Evolutionary conservation across 23 tunicate genomes (phyloP).

Genomic region (Halocynthia roretzi): DNA sequence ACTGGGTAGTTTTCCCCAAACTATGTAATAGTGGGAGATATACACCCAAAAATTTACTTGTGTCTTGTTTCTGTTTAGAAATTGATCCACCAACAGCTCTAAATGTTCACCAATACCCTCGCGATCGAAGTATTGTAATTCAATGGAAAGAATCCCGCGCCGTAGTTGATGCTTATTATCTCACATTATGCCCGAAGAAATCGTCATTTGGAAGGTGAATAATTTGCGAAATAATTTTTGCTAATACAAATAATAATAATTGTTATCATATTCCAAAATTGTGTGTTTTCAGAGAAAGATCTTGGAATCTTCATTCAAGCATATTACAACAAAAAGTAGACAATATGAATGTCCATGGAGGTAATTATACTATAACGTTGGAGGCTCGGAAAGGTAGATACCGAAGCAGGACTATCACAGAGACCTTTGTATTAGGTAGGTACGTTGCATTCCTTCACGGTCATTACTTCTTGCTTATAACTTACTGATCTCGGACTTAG

Average conservation of each 20-base stretch:
- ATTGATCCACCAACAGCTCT: conserved; percentile 24
- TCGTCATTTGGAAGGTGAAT: no score
- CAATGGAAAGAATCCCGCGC: conserved; percentile 32
- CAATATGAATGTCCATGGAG: background rate
- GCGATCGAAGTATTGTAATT: conserved; percentile 15
- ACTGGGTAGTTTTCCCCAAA: no score
- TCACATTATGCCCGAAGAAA: conserved; percentile 12
- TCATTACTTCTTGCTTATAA: no score
- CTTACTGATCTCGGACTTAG: no score
- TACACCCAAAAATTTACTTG: background rate
- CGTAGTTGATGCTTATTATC: conserved; percentile 14
- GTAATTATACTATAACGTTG: conserved; percentile 16
- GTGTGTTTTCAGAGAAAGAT: background rate
- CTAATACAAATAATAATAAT: no score
- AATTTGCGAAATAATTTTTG: no score
- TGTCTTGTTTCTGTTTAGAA: conserved; percentile 10
- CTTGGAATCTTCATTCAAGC: background rate
- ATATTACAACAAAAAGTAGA: background rate
- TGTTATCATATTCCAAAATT: no score
- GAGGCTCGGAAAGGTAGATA: conserved; percentile 24
- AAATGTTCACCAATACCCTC: conserved; percentile 28
- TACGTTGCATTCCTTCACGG: background rate
- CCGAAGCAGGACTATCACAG: conserved; percentile 27
- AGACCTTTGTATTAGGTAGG: conserved; percentile 28
- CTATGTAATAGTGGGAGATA: no score